These are phyloP conservation scores for Urocynchramus pylzowi DNA, from an alignment of 2,113 vertebrate species.

Conservation along the genomic window DNA sequence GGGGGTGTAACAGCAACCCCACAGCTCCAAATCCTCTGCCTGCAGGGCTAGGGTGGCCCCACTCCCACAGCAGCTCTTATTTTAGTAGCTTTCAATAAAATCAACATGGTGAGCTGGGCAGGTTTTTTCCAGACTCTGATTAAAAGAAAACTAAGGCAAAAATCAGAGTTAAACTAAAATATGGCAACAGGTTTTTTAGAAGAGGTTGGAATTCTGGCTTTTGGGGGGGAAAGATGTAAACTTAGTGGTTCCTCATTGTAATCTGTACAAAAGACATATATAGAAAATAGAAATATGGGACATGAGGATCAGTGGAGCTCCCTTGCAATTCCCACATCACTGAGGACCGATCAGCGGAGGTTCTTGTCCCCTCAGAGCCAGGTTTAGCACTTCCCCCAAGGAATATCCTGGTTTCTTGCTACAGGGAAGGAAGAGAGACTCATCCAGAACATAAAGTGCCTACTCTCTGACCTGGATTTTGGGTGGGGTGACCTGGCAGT, in stretches of 20 bases:
- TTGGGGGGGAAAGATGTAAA: fast-evolving
- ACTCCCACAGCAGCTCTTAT: not conserved
- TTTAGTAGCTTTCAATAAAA: not conserved
- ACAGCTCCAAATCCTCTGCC: not conserved
- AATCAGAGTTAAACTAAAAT: not conserved
- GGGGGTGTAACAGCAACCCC: not conserved
- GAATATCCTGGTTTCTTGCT: not conserved
- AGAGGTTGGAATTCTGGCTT: not conserved
- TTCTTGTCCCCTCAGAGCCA: not conserved
- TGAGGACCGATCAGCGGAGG: not conserved
- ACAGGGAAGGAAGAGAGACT: not conserved
- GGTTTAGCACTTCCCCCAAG: not conserved
- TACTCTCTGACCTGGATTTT: not conserved
- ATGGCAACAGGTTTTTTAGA: not conserved
- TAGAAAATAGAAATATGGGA: not conserved
- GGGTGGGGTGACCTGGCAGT: not conserved
- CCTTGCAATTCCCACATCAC: not conserved
- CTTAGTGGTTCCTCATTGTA: not conserved
- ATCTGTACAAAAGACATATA: not conserved
- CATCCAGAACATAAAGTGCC: fast-evolving
- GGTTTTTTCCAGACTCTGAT: not conserved
- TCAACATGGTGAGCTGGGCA: not conserved
- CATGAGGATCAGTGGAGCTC: no score
- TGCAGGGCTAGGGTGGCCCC: not conserved
- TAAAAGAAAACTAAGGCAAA: not conserved